Evolutionary conservation across 2,113 vertebrate species (phyloP), one percentile per base, ranked within the genome.

Genomic region (Larimichthys polyactis): DNA sequence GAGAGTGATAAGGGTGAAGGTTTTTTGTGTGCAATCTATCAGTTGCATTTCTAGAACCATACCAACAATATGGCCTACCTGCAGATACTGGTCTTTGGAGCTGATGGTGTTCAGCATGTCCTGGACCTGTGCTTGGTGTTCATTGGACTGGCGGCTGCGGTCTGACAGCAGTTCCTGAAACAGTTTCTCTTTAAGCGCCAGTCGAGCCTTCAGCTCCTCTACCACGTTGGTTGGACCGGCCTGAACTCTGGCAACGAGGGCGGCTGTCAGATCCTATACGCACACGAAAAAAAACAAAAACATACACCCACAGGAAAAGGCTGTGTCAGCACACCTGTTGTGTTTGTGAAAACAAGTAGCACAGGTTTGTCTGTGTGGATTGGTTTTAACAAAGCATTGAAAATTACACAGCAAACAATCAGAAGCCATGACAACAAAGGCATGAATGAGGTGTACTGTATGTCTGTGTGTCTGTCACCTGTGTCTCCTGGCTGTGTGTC

Each of bases 151-250:
- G 12, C 46, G 90, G 87, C 91, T 96, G 24, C 95, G 92, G 76
- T 98, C 96, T 0, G 91, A 94, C n/a, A 99, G 91, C 48, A 97
- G 92, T 54, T 97, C 97, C 93, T 97, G 96, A 71, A 99, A 95
- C 92, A 99, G 95, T 73, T 95, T 94, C 78, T 99, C 98, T 74
- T 98, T 99, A 7, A 93, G 91, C 29, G 95, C 94, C 20, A 99
- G 95, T 5, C 95, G 96, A 63, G 95, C 87, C 82, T 96, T 96
- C 62, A 99, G 93, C 86, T 97, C 96, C 75, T 97, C 96, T 0
- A 96, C 90, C 1, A 96, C 70, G 55, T 96, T 95, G 0, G 82
- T 90, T 80, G 96, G 96, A 9, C 95, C 93, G 0, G 95, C 94
- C 51, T 94, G 95, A 17, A 96, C 94, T 82, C 96, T 95, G 86